These are phyloP conservation scores for Hylaeus anthracinus DNA, from an alignment of 1,140 invertebrate genomes.

Conservation along the genomic window DNA sequence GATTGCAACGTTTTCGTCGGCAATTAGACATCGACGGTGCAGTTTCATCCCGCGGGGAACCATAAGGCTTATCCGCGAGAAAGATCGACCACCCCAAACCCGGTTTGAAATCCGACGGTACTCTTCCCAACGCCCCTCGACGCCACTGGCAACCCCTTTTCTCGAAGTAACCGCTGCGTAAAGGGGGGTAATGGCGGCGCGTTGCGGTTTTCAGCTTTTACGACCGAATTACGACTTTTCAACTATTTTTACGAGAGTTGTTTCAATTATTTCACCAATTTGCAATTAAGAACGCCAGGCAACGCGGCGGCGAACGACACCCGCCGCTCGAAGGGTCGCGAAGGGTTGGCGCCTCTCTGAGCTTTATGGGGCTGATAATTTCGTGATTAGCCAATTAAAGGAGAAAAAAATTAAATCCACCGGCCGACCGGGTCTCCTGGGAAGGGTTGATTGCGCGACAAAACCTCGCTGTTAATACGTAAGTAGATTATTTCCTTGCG, in stretches of 20 bases:
- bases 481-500: background rate
- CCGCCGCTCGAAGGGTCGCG: conserved; percentile 46
- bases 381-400: conserved; percentile 73
- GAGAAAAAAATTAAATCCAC: conserved; percentile 59
- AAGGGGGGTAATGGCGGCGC: conserved; percentile 68
- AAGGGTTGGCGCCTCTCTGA: conserved; percentile 67
- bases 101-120: conserved; percentile 57
- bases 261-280: conserved; percentile 80
- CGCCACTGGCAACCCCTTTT: conserved; percentile 51
- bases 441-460: conserved; percentile 10
- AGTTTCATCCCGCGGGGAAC: conserved; percentile 53
- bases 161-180: conserved; percentile 56
- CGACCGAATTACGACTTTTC: conserved; percentile 77
- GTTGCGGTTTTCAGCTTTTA: conserved; percentile 76
- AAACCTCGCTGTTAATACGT: background rate
- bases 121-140: conserved; percentile 44
- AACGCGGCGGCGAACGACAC: conserved; percentile 48
- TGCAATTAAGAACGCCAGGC: conserved; percentile 75
- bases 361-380: conserved; percentile 75
- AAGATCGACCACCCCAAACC: conserved; percentile 60
- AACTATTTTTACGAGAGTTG: conserved; percentile 80
- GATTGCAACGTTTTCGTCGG: conserved; percentile 26
- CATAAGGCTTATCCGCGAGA: conserved; percentile 66
- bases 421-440: background rate
- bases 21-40: conserved; percentile 35